Percentiles rank a stretch among this genome's conserved stretches.
Conservation (phyloP, 64 coral and sea anemone genomes). For the Stylophora pistillata region DNA sequence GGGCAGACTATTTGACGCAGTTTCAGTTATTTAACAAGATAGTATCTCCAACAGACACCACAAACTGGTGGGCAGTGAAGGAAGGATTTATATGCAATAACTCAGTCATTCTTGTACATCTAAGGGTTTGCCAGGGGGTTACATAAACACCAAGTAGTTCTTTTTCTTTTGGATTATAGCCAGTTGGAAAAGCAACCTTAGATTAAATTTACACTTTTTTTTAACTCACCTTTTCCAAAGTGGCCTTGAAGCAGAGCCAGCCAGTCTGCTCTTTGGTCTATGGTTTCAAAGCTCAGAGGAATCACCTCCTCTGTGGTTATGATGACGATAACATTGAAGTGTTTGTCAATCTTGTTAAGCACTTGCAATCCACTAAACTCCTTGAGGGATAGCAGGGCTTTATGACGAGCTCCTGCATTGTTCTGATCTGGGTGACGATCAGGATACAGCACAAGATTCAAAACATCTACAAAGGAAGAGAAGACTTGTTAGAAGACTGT, state of each 20-base stretch:
- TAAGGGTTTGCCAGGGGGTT: background rate
- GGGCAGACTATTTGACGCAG: no score
- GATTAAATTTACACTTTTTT: background rate
- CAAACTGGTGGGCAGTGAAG: no score
- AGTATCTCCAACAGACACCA: no score
- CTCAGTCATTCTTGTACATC: background rate
- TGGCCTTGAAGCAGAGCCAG: constrained; percentile 66
- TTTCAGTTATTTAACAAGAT: no score
- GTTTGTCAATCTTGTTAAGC: constrained; percentile 80
- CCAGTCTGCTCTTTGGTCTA: constrained; percentile 73
- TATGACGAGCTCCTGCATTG: constrained; percentile 72
- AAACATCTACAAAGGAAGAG: constrained; percentile 60
- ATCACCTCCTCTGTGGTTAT: constrained; percentile 83
- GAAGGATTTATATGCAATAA: no score
- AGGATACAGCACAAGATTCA: constrained; percentile 78
- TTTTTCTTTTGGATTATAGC: background rate
- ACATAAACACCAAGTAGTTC: background rate
- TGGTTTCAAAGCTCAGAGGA: constrained; percentile 77
- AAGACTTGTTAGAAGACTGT: background rate
- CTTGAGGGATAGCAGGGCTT: constrained; percentile 79
- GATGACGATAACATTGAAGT: constrained; percentile 79
- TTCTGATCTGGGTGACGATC: constrained; percentile 36
- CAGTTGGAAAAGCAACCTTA: background rate
- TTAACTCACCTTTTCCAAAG: constrained; percentile 79
- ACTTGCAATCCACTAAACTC: constrained; percentile 77